phyloP scores from a whole-genome alignment of 2,888 invertebrate species.

The Ectemnius continuus region DNA sequence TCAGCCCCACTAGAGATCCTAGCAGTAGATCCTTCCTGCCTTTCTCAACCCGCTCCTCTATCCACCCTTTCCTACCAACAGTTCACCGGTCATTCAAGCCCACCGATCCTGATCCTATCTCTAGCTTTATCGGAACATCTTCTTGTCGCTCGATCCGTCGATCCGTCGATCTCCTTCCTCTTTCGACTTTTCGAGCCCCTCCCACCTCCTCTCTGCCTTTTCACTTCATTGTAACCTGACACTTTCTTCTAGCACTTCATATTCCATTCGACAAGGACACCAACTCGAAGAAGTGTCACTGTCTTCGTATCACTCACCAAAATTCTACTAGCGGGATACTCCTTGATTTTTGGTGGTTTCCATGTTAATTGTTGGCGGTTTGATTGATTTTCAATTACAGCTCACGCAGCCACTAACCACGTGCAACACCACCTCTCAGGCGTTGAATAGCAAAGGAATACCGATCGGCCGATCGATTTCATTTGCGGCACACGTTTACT shows the following conservation, averaged over 20 bases:
- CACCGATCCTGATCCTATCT: not conserved
- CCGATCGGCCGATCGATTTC: not conserved
- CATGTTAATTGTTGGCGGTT: too few species aligned
- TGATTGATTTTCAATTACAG: too few species aligned
- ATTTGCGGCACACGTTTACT: conserved; percentile 9
- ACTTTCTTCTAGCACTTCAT: not conserved
- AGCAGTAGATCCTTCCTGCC: not conserved
- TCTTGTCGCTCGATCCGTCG: not conserved
- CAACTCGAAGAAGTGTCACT: too few species aligned
- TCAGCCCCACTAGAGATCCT: too few species aligned
- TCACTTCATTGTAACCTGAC: not conserved
- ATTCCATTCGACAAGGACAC: too few species aligned
- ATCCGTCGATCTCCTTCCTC: not conserved
- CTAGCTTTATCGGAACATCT: not conserved
- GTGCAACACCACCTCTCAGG: not conserved
- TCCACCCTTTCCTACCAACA: conserved; percentile 1
- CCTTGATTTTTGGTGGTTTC: too few species aligned
- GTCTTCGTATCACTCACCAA: too few species aligned
- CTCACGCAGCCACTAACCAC: too few species aligned
- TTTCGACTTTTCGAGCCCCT: not conserved
- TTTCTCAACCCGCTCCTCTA: not conserved
- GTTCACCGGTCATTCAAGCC: not conserved
- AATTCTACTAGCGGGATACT: too few species aligned
- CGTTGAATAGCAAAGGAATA: not conserved
- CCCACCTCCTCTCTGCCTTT: not conserved